Conservation (phyloP, 2,888 invertebrate genomes). For the Odontocolon sp. region DNA sequence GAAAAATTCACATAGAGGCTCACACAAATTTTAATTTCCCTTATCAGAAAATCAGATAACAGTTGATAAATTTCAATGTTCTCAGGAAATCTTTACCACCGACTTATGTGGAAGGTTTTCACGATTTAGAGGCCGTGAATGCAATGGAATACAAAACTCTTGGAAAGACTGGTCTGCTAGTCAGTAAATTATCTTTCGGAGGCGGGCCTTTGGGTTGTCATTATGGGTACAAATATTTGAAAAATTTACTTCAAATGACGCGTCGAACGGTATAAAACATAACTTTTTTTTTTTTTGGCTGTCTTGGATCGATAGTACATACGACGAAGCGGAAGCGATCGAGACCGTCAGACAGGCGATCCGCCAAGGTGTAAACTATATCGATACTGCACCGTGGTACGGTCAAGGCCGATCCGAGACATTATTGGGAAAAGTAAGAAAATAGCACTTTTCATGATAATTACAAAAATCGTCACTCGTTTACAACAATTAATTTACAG, state of each 20-base stretch:
- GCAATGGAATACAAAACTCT: conserved; percentile 89
- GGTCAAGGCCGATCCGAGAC: conserved; percentile 93
- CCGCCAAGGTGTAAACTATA: conserved; percentile 92
- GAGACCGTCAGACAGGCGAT: conserved; percentile 87
- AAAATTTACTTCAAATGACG: not conserved
- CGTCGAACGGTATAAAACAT: not conserved
- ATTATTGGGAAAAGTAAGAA: conserved; percentile 88
- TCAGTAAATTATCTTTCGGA: conserved; percentile 89
- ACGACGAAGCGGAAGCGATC: conserved; percentile 86
- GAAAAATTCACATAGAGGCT: not conserved
- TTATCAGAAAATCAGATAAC: not conserved
- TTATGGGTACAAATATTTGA: conserved; percentile 85
- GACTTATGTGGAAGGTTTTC: conserved; percentile 86
- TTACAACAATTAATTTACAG: not conserved
- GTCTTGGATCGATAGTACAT: conserved; percentile 83
- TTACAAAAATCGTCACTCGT: too few relatives aligned
- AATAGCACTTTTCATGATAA: too few relatives aligned
- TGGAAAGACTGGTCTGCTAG: conserved; percentile 87
- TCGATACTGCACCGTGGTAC: conserved; percentile 97
- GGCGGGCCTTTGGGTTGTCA: conserved; percentile 88
- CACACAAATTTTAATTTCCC: too few relatives aligned
- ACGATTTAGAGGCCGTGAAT: conserved; percentile 83
- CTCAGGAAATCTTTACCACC: conserved; percentile 80
- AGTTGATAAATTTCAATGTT: not conserved
- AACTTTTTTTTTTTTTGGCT: too few relatives aligned